These are phyloP conservation scores for Cardinalis cardinalis DNA, from an alignment of 2,113 vertebrate species.

Conservation along the genomic window DNA sequence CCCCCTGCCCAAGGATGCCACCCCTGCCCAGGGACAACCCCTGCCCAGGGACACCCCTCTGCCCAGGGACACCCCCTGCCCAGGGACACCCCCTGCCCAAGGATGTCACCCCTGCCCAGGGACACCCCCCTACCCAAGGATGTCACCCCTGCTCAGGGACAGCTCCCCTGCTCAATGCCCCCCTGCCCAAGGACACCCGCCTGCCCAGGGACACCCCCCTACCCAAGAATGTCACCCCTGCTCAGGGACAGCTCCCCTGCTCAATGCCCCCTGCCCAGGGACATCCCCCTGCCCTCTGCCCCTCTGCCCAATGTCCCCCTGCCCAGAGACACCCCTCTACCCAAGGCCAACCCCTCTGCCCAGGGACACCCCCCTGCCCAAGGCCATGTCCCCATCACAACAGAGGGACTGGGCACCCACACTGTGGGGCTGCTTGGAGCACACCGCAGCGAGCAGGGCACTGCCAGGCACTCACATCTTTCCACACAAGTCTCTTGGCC, in stretches of 20 bases:
- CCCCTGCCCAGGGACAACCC: background rate
- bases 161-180: no score
- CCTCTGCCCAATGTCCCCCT: background rate
- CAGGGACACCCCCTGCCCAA: background rate
- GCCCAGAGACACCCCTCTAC: background rate
- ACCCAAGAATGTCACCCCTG: background rate
- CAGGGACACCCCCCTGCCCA: background rate
- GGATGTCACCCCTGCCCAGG: background rate
- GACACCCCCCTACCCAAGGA: background rate
- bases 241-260: background rate
- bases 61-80: background rate
- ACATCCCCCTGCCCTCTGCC: background rate
- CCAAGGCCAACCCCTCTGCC: no score
- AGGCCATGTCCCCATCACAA: fast-evolving
- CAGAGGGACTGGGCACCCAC: background rate
- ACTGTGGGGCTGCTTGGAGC: fast-evolving
- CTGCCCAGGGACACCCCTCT: background rate
- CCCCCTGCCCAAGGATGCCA: background rate
- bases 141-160: no score
- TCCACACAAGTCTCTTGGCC: no score
- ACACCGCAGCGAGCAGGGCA: fast-evolving
- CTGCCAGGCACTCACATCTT: background rate
- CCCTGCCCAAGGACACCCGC: no score
- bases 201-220: background rate
- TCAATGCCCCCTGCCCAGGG: background rate